Base-by-base conservation (phyloP, 2,797 vertebrate genomes). In the Phrynocephalus forsythii region DNA sequence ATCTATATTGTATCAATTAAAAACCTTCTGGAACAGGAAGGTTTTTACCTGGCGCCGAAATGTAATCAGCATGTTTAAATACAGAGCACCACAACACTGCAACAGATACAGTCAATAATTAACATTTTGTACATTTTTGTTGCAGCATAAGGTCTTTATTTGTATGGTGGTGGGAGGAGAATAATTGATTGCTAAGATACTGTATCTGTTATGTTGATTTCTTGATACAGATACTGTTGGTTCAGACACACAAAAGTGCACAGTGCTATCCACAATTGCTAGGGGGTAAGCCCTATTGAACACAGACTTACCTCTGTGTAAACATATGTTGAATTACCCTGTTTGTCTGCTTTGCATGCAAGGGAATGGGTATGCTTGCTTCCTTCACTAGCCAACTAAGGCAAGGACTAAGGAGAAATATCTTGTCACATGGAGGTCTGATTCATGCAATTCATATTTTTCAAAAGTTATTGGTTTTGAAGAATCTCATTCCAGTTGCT, bases 171-270 rank as follows among this genome's bases (percentile, higher is more conserved):
- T 30, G 50, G 24, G 26, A 48, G 56, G 24, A 56, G 11, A 71
- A 68, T 30, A 60, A 56, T 72, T 80, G 18, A 80, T 18, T 52
- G 60, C 85, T 66, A 80, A 60, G 78, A 80, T 68, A 69, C 79
- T 86, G 79, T 52, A 76, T 75, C 69, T 82, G 71, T 18, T 50
- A 22, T 60, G 69, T 38, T 5, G 44, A 76, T 82, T 76, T 77
- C 30, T 8, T 56, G 30, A 52, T 20, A 75, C 44, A 26, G 0
- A 52, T 16, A 33, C 24, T 60, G 3, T 5, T 76, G n/a, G 63
- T 73, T 82, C 44, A 66, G 22, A 67, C 13, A 75, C 7, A 6
- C 3, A 68, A 30, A 71, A 5, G 28, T 56, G 2, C 26, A 16
- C 13, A 33, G 16, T 69, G 30, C 15, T 68, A 30, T 44, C 56